Base-by-base conservation (phyloP, 2,888 invertebrate genomes). In the Philhelius pedissequus region DNA sequence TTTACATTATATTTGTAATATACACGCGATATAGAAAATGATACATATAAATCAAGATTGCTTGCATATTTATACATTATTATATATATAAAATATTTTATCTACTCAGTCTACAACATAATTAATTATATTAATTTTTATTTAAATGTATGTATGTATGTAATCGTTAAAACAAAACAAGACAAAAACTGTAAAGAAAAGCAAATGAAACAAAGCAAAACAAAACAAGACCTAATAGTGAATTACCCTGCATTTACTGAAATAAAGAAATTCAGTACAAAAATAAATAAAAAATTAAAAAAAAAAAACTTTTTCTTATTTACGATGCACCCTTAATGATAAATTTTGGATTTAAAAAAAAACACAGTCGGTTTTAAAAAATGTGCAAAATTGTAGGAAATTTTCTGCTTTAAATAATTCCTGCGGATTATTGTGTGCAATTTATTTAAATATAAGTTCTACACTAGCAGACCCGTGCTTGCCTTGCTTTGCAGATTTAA, bases 181-280 rank as follows among this genome's bases (percentile, higher is more conserved):
- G 5, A 43, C 25, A 62, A 43, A 43, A 20, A 58, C 25, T 18
- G 32, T 43, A 43, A 18, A 62, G 18, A 40, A 43, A 60, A 25
- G 18, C 20, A 40, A 38, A 40, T 1, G 73, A 66, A 71, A 66
- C 58, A 68, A 74, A 69, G 76, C 69, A 81, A 81, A 81, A 43
- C 76, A 84, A 76, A 74, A 75, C 79, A 60, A 79, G 64, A 80
- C 66, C 75, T 43, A 60, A 54, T 89, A 89, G 89, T 87, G 87
- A 89, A 88, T 88, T 88, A 88, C 81, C 86, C 83, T 89, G 87
- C 91, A 91, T 90, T 88, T 89, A 90, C 91, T 90, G 91, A 90
- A 48, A 91, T 90, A 91, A 91, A 91, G 88, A 88, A 68, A 87
- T 90, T 91, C 91, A 89, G 91, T 91, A 90, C 89, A 89, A 91